Evolutionary conservation across 2,888 invertebrate species (phyloP).

Genomic region (Nebria brevicollis): DNA sequence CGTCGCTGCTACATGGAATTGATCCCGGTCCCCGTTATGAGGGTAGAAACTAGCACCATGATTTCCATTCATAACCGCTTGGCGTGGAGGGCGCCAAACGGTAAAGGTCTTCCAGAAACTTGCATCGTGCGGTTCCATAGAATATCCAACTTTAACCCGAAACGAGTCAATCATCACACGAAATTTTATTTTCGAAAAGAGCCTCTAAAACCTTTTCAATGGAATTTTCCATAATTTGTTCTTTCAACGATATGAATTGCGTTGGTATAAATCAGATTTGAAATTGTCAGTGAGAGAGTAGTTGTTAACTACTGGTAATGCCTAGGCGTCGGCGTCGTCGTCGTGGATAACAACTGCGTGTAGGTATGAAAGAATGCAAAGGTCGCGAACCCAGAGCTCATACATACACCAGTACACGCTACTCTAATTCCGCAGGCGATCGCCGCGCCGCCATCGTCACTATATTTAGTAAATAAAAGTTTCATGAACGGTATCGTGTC

Average conservation of each 20-base stretch:
- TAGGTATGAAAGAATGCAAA: background rate
- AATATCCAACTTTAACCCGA: background rate
- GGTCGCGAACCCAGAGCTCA: constrained; percentile 10
- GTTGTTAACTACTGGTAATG: background rate
- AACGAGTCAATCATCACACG: background rate
- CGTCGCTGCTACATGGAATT: constrained; percentile 26
- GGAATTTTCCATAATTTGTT: too few relatives aligned
- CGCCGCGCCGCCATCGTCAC: constrained; percentile 3
- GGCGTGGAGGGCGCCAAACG: background rate
- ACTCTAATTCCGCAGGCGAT: background rate
- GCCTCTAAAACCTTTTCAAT: too few relatives aligned
- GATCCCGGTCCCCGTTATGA: constrained; percentile 29
- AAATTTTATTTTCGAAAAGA: background rate
- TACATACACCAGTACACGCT: background rate
- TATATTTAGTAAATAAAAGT: constrained; percentile 47
- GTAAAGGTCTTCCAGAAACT: background rate
- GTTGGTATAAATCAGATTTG: background rate
- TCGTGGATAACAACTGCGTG: background rate
- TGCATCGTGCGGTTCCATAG: background rate
- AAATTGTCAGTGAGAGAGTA: background rate
- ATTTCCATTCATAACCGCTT: constrained; percentile 7
- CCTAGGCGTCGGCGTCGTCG: background rate
- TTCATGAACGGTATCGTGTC: constrained; percentile 45
- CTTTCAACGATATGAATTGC: background rate
- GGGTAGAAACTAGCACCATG: background rate